Conservation (phyloP, 2,888 invertebrate species). For the Diarsia rubi region DNA sequence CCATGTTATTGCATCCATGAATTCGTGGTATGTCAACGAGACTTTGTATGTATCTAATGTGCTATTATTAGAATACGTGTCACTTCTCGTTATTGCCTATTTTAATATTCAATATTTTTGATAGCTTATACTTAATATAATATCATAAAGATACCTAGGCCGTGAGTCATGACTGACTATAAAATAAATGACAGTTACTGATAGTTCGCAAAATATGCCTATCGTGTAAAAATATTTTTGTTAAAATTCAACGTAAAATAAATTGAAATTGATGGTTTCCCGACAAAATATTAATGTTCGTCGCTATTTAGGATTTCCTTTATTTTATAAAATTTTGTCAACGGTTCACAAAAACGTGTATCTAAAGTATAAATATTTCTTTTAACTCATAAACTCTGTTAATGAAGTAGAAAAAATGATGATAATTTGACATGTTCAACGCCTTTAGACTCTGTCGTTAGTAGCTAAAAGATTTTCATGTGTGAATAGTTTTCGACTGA, state of each 20-base stretch:
- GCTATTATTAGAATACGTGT: conserved; percentile 46
- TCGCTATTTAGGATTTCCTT: conserved; percentile 57
- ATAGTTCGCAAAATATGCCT: conserved; percentile 21
- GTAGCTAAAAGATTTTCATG: not conserved
- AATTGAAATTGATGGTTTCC: conserved; percentile 56
- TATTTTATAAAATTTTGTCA: conserved; percentile 17
- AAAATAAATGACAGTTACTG: conserved; percentile 42
- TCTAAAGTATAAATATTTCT: not conserved
- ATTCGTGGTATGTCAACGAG: conserved; percentile 35
- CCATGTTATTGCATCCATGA: conserved; percentile 43
- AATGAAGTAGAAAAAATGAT: not conserved
- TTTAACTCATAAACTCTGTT: not conserved
- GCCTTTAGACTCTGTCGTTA: not conserved
- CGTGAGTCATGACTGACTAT: conserved; percentile 30
- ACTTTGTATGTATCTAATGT: conserved; percentile 37
- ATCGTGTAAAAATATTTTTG: conserved; percentile 27
- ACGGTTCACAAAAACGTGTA: conserved; percentile 12
- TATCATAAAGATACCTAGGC: not conserved
- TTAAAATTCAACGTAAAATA: not conserved
- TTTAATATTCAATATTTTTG: conserved; percentile 32
- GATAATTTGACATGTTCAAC: not conserved
- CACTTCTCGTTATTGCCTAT: conserved; percentile 47
- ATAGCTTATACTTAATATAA: not conserved
- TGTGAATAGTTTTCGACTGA: not conserved
- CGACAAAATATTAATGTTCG: conserved; percentile 31